These are phyloP conservation scores for Mesopsocus fuscifrons DNA, from an alignment of 2,888 invertebrate species.

Conservation along the genomic window DNA sequence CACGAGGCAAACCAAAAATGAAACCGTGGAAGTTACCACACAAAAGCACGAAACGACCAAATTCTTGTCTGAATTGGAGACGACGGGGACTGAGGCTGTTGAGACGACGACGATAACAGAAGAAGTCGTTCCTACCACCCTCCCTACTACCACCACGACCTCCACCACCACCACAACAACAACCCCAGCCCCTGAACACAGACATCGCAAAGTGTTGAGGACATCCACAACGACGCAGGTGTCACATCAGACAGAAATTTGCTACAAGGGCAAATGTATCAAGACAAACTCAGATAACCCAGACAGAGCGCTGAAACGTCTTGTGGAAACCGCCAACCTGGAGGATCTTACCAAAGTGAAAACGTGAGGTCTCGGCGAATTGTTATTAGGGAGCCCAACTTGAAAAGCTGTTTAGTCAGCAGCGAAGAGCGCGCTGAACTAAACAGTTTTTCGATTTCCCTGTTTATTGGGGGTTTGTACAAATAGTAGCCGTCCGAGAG, in stretches of 20 bases:
- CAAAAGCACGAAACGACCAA: not conserved
- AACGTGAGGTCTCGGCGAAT: not conserved
- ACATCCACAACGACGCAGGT: constrained; percentile 67
- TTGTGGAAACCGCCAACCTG: constrained; percentile 3
- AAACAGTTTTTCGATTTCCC: not conserved
- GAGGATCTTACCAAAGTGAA: not conserved
- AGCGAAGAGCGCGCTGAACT: not conserved
- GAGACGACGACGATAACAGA: constrained; percentile 12
- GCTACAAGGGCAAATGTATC: constrained; percentile 67
- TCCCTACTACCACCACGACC: constrained; percentile 12
- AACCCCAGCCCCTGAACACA: constrained; percentile 13
- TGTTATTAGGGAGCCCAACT: not conserved
- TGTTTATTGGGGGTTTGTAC: no score
- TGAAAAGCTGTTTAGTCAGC: not conserved
- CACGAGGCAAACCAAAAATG: not conserved
- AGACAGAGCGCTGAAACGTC: constrained; percentile 1
- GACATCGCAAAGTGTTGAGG: constrained; percentile 35
- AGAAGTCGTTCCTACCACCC: not conserved
- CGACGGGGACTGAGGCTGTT: not conserved
- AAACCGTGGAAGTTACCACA: not conserved
- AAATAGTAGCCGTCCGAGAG: no score
- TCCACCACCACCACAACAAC: constrained; percentile 26
- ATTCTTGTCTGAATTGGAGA: not conserved
- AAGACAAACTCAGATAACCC: constrained; percentile 29
- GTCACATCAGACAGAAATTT: constrained; percentile 75